Evolutionary conservation across 2,888 invertebrate species (phyloP).

Genomic region (Galerucella nymphaeae): DNA sequence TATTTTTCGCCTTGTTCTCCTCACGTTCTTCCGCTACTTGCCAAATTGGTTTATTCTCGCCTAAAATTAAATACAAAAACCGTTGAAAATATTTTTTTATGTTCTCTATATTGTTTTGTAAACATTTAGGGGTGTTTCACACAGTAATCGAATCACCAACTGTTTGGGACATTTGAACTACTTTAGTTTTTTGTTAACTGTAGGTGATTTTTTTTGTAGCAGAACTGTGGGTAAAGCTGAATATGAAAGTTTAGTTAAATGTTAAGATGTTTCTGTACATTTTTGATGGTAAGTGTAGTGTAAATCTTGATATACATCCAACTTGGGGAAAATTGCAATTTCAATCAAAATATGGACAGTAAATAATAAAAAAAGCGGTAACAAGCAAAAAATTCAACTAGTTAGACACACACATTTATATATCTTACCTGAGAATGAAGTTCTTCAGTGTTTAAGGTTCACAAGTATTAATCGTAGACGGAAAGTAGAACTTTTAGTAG

Average conservation of each 20-base stretch:
- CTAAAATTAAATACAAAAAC: constrained; percentile 61
- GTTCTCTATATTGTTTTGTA: too few relatives aligned
- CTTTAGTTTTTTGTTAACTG: too few relatives aligned
- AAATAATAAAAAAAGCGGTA: not conserved
- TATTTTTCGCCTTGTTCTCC: constrained; percentile 90
- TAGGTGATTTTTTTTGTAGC: too few relatives aligned
- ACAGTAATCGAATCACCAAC: too few relatives aligned
- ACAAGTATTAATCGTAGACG: not conserved
- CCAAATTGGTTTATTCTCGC: constrained; percentile 96
- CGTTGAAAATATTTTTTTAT: too few relatives aligned
- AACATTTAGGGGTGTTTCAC: too few relatives aligned
- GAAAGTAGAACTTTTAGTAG: constrained; percentile 11
- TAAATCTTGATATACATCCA: not conserved
- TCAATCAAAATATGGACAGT: not conserved
- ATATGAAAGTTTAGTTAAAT: too few relatives aligned
- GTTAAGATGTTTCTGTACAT: too few relatives aligned
- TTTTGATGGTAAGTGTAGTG: too few relatives aligned
- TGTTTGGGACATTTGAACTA: too few relatives aligned
- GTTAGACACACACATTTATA: not conserved
- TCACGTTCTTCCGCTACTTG: constrained; percentile 99
- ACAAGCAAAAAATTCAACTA: not conserved
- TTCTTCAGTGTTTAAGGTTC: not conserved
- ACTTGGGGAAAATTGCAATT: not conserved
- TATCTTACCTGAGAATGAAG: not conserved
- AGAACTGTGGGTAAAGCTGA: too few relatives aligned